Evolutionary conservation across 1,140 invertebrate genomes (phyloP).

Genomic region (Meloidogyne floridensis): DNA sequence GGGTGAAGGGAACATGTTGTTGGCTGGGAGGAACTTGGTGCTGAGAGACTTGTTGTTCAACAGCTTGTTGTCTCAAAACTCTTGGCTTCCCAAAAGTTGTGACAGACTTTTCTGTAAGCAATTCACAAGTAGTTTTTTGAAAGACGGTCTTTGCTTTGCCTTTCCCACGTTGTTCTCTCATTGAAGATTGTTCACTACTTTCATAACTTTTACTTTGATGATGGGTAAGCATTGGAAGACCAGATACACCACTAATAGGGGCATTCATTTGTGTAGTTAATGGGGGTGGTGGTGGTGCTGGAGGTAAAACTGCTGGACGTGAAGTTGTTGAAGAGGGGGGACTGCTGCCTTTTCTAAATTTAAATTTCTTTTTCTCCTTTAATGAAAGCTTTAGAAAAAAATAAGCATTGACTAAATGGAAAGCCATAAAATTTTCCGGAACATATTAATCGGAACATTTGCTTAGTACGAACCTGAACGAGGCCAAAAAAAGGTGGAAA

Average conservation of each 20-base stretch:
- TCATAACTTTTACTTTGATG: conserved; percentile 46
- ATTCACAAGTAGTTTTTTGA: conserved; percentile 44
- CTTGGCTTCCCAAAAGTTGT: conserved; percentile 30
- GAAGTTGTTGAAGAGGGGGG: background rate
- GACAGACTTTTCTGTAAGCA: conserved; percentile 34
- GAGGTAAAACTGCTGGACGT: background rate
- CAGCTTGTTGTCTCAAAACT: background rate
- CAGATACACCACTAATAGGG: background rate
- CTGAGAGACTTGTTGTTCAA: conserved; percentile 1
- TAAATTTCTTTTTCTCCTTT: conserved; percentile 3
- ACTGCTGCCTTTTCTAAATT: background rate
- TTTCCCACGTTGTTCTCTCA: conserved; percentile 27
- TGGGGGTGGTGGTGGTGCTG: background rate
- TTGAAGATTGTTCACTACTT: conserved; percentile 41
- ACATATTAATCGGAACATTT: conserved; percentile 7
- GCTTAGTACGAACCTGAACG: conserved; percentile 5
- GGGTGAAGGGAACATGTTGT: background rate
- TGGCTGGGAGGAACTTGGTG: background rate
- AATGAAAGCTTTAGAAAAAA: conserved; percentile 6
- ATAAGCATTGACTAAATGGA: conserved; percentile 7
- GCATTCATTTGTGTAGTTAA: background rate
- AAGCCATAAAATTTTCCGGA: background rate
- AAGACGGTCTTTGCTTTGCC: conserved; percentile 36
- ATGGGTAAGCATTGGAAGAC: conserved; percentile 22
- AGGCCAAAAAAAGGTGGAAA: conserved; percentile 1